Conservation (phyloP, 2,113 vertebrate species). For the Macquaria ambigua region DNA sequence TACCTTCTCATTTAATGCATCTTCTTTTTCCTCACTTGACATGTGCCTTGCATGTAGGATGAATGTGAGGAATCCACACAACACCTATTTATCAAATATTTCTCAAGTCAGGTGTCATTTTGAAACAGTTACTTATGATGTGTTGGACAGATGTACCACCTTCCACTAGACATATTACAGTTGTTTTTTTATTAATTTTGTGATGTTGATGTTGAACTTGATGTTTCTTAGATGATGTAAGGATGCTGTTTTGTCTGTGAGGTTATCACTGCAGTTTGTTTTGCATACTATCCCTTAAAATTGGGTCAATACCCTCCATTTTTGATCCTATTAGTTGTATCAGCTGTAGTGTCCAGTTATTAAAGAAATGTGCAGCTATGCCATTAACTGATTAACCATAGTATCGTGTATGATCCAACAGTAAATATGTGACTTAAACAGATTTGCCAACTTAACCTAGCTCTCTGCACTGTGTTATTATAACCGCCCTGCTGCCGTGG, state of each 20-base stretch:
- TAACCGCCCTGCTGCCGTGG: neutral
- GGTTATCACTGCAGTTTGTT: neutral
- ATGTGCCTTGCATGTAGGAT: neutral
- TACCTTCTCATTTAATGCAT: neutral
- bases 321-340: too few species aligned
- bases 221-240: neutral
- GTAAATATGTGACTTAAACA: neutral
- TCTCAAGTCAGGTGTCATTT: neutral
- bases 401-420: neutral
- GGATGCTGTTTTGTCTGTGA: neutral
- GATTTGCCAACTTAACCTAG: neutral
- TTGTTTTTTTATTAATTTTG: neutral
- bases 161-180: too few species aligned
- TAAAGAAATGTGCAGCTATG: neutral
- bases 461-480: neutral
- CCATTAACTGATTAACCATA: neutral
- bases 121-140: neutral
- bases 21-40: neutral
- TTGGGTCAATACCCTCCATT: too few species aligned
- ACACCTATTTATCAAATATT: neutral
- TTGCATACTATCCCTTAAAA: neutral
- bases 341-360: neutral
- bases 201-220: neutral
- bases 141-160: neutral
- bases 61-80: neutral